phyloP scores from a whole-genome alignment of 1,140 invertebrate genomes.

The Pomacea maculata region DNA sequence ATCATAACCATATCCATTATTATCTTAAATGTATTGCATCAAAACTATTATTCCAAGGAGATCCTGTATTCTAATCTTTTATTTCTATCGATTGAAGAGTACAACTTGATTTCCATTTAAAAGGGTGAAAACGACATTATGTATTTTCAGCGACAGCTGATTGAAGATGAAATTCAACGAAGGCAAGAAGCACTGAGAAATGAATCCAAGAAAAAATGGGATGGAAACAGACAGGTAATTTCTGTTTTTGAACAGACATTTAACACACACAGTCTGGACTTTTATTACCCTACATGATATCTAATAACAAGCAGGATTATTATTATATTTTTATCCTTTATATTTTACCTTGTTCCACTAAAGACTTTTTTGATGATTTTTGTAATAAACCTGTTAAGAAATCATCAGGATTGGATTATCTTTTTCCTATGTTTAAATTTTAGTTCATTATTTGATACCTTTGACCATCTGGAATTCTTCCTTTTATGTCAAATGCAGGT shows the following conservation, averaged over 20 bases:
- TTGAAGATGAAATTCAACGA: conserved; percentile 76
- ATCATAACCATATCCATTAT: too few relatives aligned
- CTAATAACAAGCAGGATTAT: background rate
- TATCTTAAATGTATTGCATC: background rate
- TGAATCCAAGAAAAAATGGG: conserved; percentile 67
- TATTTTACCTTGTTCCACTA: background rate
- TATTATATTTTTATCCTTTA: background rate
- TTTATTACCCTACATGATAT: background rate
- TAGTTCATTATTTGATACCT: too few relatives aligned
- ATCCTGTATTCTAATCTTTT: background rate
- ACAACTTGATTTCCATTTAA: background rate
- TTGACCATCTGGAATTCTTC: too few relatives aligned
- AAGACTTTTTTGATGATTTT: background rate
- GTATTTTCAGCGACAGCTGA: conserved; percentile 42
- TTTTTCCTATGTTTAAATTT: too few relatives aligned
- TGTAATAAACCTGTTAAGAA: background rate
- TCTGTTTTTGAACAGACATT: background rate
- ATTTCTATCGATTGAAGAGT: background rate
- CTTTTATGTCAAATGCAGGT: too few relatives aligned
- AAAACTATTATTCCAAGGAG: background rate
- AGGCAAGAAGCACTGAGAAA: conserved; percentile 75
- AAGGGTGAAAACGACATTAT: background rate
- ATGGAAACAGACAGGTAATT: conserved; percentile 47
- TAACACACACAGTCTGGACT: background rate
- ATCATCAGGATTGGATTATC: too few relatives aligned